Evolutionary conservation across 2,113 vertebrate species (phyloP).

Genomic region (Nasalis larvatus): DNA sequence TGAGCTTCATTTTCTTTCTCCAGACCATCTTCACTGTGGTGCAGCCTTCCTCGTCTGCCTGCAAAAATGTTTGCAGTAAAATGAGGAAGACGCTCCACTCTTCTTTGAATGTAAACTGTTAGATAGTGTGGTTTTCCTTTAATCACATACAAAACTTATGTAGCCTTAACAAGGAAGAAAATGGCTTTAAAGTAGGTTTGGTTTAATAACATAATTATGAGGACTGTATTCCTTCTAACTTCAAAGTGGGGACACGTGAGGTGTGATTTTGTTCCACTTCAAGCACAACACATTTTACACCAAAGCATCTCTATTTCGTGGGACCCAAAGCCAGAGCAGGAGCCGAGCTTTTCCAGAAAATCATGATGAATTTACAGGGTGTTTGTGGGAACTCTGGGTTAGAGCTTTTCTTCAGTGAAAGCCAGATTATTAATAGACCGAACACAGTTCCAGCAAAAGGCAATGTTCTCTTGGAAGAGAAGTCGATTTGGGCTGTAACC

Average conservation of each 20-base stretch:
- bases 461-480: not conserved
- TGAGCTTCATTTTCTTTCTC: not conserved
- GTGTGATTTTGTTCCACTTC: fast-evolving
- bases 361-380: not conserved
- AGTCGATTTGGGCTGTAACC: fast-evolving
- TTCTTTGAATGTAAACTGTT: not conserved
- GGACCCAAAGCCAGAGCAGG: not conserved
- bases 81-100: too few relatives aligned
- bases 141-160: not conserved
- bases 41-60: fast-evolving
- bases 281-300: not conserved
- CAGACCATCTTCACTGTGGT: fast-evolving
- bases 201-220: fast-evolving
- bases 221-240: fast-evolving
- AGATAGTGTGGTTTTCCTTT: fast-evolving
- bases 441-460: not conserved
- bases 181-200: not conserved
- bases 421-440: not conserved
- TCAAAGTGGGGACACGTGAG: fast-evolving
- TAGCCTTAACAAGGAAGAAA: not conserved
- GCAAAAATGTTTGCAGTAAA: not conserved
- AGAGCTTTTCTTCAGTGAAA: not conserved
- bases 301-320: fast-evolving
- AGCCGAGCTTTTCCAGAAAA: not conserved
- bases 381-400: not conserved